Evolutionary conservation across 2,113 vertebrate species (phyloP).

Genomic region (Pteropus alecto): DNA sequence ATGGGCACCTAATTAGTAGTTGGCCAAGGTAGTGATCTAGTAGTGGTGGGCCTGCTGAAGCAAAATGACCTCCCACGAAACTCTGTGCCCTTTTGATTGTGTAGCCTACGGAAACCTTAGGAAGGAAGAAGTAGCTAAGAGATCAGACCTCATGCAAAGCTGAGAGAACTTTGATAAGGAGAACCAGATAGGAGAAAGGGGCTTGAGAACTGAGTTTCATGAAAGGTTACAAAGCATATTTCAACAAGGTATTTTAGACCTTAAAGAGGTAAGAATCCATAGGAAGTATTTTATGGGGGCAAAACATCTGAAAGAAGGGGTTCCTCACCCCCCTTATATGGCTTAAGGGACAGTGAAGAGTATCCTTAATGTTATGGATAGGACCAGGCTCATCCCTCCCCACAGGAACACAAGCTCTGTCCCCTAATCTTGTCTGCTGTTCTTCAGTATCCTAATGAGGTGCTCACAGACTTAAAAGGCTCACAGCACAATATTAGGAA

Average conservation of each 20-base stretch:
- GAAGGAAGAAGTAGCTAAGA: not conserved
- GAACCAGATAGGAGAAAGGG: not conserved
- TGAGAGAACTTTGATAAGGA: not conserved
- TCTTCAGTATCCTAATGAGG: not conserved
- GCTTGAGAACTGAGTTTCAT: not conserved
- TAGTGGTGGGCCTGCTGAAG: not conserved
- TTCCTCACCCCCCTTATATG: not conserved
- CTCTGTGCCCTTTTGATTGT: too few relatives aligned
- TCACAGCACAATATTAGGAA: not conserved
- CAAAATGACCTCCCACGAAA: not conserved
- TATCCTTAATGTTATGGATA: too few relatives aligned
- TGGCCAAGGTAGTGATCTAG: not conserved
- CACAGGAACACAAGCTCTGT: not conserved
- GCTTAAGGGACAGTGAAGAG: not conserved
- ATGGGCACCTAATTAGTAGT: not conserved
- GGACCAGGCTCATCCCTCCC: not conserved
- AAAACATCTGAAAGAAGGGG: not conserved
- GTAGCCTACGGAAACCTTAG: not conserved
- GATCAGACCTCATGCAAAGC: not conserved
- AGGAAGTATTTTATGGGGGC: not conserved
- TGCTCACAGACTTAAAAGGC: not conserved
- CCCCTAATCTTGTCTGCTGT: rapidly evolving
- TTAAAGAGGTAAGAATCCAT: not conserved
- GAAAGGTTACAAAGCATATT: not conserved
- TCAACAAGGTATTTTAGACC: not conserved